These are phyloP conservation scores for Poliocrania exsul DNA, from an alignment of 2,797 vertebrate species.

Conservation along the genomic window DNA sequence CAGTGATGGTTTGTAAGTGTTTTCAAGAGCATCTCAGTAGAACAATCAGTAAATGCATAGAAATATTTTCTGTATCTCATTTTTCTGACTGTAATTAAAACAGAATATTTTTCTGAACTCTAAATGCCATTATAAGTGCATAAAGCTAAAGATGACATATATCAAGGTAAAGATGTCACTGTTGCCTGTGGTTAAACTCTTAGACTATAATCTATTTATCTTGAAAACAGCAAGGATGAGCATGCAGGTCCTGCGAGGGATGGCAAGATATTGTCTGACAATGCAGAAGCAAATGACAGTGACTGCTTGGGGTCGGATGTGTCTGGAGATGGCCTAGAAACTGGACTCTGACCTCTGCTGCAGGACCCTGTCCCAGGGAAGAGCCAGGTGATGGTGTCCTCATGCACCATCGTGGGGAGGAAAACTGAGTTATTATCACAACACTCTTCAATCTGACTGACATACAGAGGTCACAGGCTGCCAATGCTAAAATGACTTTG, in stretches of 20 bases:
- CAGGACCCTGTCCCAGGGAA: rapidly evolving
- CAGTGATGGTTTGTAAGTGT: background rate
- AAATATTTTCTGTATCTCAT: background rate
- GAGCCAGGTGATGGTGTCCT: background rate
- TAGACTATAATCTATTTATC: background rate
- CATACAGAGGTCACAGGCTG: background rate
- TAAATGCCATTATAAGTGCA: background rate
- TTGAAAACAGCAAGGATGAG: background rate
- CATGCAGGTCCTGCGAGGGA: background rate
- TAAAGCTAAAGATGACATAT: background rate
- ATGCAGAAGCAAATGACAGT: background rate
- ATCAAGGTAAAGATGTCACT: background rate
- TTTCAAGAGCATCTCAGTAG: background rate
- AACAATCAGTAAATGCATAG: background rate
- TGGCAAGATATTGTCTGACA: background rate
- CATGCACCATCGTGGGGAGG: rapidly evolving
- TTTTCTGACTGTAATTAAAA: background rate
- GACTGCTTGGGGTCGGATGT: rapidly evolving
- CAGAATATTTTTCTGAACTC: background rate
- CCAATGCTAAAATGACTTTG: background rate
- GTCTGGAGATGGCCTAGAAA: background rate
- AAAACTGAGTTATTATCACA: background rate
- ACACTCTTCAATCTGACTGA: background rate
- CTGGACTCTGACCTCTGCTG: background rate
- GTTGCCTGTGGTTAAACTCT: background rate